Evolutionary conservation across 2,888 invertebrate genomes (phyloP).

Genomic region (Oscheius sp.): DNA sequence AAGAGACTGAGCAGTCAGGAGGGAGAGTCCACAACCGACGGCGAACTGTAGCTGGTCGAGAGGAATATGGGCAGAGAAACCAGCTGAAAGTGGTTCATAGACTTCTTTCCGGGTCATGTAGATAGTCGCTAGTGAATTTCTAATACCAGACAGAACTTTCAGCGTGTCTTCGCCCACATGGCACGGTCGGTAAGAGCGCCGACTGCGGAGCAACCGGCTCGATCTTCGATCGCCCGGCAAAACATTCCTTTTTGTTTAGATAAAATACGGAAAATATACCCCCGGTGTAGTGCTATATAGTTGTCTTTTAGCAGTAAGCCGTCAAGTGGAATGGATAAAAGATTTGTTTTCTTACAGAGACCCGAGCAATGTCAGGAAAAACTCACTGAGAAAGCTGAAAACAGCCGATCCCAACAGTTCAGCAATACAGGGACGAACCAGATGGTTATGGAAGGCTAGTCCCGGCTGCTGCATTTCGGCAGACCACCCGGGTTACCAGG

Average conservation of each 20-base stretch:
- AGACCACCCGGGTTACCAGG: constrained; percentile 10
- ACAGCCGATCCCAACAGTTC: constrained; percentile 11
- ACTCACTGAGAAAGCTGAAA: constrained; percentile 26
- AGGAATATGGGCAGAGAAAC: constrained; percentile 6
- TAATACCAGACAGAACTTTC: no score
- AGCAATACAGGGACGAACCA: constrained; percentile 18
- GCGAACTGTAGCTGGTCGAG: constrained; percentile 1
- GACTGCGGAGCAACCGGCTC: no score
- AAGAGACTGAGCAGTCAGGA: constrained; percentile 20
- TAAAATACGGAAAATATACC: no score
- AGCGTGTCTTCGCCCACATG: no score
- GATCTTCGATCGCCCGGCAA: no score
- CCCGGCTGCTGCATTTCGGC: constrained; percentile 14
- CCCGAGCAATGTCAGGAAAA: neutral
- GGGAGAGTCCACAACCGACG: constrained; percentile 7
- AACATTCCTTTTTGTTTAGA: no score
- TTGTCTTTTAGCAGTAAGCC: no score
- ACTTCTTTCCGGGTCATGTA: neutral
- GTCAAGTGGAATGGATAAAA: neutral
- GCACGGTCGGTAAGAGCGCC: no score
- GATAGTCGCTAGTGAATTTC: neutral
- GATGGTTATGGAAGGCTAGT: constrained; percentile 15
- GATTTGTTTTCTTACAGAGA: neutral
- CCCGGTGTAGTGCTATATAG: no score
- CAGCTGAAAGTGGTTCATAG: neutral